Base-by-base conservation (phyloP, 1,140 invertebrate genomes). In the Solenopsis invicta region DNA sequence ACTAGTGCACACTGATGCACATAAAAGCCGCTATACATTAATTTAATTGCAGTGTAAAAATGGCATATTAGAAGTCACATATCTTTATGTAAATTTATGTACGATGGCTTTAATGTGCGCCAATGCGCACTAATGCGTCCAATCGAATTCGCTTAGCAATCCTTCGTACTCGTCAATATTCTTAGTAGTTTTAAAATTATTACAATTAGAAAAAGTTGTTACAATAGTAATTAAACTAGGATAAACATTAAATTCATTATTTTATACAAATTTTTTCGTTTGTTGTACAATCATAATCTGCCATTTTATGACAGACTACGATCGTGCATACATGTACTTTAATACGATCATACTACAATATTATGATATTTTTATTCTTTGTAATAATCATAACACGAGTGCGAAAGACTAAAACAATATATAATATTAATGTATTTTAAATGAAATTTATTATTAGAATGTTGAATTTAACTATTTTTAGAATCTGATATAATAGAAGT, bases 371-470 rank as follows among this genome's bases (percentile, higher is more conserved):
- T 5, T 61, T 50, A 37, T 74, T 82, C 6, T 62, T 21, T 21
- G 2, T 66, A 66, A 66, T 21, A 10, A 84, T 81, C 8, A 78
- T 13, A 66, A 52, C 6, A 71, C 12, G 24, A 34, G 13, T 61
- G 24, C 18, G 2, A 59, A 82, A 84, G 48, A 84, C 56, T 75
- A 82, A 62, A 72, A 82, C 18, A 48, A 34, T 37, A 37, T 48
- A 61, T n/a, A 66, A 71, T 18, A 54, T 56, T 81, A 52, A 56
- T 16, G 10, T 84, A 50, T 37, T 37, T n/a, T 6, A 61, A 18
- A 37, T 62, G 61, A 74, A 61, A 50, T 10, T 74, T 84, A 84
- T 56, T 45, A 56, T 62, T 62, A 84, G 18, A 29, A 62, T n/a
- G 16, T 77, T 41, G 4, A 41, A 75, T 75, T 75, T 45, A 6